Percentiles rank a stretch among this genome's conserved stretches.
These are phyloP conservation scores for Gopherus evgoodei DNA, from an alignment of 2,113 vertebrate genomes.

Conservation along the genomic window DNA sequence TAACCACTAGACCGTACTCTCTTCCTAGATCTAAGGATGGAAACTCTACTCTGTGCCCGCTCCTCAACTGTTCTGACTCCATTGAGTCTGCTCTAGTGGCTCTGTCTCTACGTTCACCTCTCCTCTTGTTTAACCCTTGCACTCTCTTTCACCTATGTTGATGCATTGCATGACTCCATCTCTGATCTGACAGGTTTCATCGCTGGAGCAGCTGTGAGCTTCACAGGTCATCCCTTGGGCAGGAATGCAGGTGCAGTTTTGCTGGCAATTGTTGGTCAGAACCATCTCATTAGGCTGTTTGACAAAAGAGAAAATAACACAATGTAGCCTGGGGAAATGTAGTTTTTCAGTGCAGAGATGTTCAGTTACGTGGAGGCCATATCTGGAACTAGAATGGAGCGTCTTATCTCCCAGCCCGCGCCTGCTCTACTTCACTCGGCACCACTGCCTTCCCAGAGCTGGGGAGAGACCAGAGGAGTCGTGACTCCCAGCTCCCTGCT, in stretches of 20 bases:
- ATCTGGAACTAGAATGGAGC: neutral
- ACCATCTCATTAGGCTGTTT: conserved; percentile 76
- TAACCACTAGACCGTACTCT: too few species aligned
- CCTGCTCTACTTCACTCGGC: neutral
- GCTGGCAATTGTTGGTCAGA: conserved; percentile 73
- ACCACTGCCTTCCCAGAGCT: neutral
- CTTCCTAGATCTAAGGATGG: too few species aligned
- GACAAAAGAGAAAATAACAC: neutral
- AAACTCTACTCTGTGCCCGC: neutral
- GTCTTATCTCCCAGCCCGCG: neutral
- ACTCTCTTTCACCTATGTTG: conserved; percentile 75
- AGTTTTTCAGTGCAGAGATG: neutral
- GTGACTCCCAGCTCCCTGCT: neutral
- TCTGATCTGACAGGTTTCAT: conserved; percentile 77
- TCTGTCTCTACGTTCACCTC: neutral
- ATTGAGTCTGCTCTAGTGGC: too few species aligned
- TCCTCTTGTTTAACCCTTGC: neutral
- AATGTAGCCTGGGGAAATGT: neutral
- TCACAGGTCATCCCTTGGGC: conserved; percentile 74
- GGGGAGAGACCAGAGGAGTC: too few species aligned
- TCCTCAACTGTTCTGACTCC: neutral
- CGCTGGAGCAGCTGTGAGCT: conserved; percentile 70
- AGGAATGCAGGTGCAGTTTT: conserved; percentile 78
- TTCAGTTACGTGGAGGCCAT: neutral
- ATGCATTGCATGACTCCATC: conserved; percentile 77